Evolutionary conservation across 2,797 vertebrate genomes (phyloP).

Genomic region (Taeniopygia guttata): DNA sequence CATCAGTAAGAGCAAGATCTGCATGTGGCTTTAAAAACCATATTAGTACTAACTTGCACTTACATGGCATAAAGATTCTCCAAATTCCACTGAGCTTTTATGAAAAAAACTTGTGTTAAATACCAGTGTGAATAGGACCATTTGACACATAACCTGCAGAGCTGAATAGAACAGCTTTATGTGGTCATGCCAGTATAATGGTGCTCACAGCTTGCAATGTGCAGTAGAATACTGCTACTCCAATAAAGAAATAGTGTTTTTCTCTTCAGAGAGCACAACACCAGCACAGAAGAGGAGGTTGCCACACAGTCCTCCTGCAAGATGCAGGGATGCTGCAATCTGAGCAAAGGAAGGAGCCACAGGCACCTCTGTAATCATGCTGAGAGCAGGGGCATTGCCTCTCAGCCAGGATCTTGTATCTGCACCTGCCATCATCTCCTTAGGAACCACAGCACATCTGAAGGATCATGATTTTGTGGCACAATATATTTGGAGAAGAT

Average conservation of each 20-base stretch:
- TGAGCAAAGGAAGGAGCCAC: background rate
- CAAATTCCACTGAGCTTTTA: background rate
- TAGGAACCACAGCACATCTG: background rate
- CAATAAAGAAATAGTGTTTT: background rate
- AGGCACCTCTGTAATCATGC: rapidly evolving
- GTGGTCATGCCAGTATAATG: background rate
- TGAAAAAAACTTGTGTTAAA: background rate
- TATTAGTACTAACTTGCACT: background rate
- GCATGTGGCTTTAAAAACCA: background rate
- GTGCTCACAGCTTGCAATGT: background rate
- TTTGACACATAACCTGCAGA: background rate
- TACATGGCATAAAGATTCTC: background rate
- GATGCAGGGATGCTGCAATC: background rate
- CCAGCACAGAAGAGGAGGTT: background rate
- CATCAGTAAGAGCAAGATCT: background rate
- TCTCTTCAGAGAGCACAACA: background rate
- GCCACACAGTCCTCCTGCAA: background rate
- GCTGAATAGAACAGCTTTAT: background rate
- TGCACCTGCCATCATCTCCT: background rate
- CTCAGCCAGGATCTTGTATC: background rate
- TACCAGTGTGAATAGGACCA: background rate
- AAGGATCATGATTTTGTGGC: background rate
- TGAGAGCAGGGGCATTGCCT: background rate
- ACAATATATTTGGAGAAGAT: background rate
- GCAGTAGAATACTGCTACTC: background rate